A percentile compares a stretch with the other conserved stretches of the same genome.
These are phyloP conservation scores for Galbula dea DNA, from an alignment of 2,113 vertebrate genomes.

Conservation along the genomic window DNA sequence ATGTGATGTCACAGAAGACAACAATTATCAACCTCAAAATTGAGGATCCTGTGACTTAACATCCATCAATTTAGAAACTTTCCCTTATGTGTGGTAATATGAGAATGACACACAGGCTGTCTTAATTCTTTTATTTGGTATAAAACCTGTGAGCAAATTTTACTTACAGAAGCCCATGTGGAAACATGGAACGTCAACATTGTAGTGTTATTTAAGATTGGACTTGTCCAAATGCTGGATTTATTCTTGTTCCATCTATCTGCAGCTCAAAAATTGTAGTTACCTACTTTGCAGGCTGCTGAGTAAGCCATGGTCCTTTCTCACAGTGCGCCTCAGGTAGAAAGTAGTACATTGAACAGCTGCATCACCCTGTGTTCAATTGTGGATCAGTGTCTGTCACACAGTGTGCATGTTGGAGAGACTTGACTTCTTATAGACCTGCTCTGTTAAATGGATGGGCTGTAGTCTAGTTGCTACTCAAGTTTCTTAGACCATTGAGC, in stretches of 20 bases:
- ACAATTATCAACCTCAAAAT: background rate
- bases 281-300: background rate
- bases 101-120: background rate
- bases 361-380: constrained; percentile 30
- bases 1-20: background rate
- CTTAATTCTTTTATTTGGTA: background rate
- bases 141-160: background rate
- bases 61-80: background rate
- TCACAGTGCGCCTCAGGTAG: background rate
- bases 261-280: background rate
- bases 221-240: background rate
- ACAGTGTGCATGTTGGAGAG: background rate
- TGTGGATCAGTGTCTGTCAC: background rate
- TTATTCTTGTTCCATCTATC: background rate
- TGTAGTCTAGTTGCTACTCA: background rate
- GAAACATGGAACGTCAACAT: background rate
- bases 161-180: background rate
- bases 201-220: background rate
- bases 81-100: background rate
- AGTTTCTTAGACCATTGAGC: background rate
- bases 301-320: background rate
- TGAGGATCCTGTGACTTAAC: background rate
- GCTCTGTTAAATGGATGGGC: background rate
- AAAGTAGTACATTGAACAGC: background rate
- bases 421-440: background rate